A percentile compares a stretch with the other conserved stretches of the same genome.
These are phyloP conservation scores for Allolobophora icterica DNA, from an alignment of 2,888 invertebrate genomes.

Conservation along the genomic window DNA sequence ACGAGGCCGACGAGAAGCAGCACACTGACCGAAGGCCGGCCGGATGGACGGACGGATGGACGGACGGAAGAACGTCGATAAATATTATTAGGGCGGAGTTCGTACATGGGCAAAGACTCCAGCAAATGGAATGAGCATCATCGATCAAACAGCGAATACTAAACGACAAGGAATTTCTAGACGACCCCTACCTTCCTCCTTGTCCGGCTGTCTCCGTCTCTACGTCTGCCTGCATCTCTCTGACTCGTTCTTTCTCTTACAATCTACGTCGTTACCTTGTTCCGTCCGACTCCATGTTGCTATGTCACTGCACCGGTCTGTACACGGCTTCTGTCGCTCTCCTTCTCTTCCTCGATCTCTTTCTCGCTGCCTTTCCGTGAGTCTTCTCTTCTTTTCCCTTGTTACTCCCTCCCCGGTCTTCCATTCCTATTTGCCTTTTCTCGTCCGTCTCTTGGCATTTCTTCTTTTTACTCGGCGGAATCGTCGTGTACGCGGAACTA, in stretches of 20 bases:
- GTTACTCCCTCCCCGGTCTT: too few relatives aligned
- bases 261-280: neutral
- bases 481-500: too few relatives aligned
- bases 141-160: slow-evolving; percentile 6
- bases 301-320: neutral
- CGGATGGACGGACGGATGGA: neutral
- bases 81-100: slow-evolving; percentile 11
- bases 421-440: too few relatives aligned
- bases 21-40: too few relatives aligned
- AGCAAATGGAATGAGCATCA: slow-evolving; percentile 17
- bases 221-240: neutral
- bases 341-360: neutral
- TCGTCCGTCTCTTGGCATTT: too few relatives aligned
- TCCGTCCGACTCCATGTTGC: neutral
- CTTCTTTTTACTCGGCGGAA: too few relatives aligned
- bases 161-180: neutral
- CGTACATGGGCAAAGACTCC: neutral
- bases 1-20: too few relatives aligned
- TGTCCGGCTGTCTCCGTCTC: neutral
- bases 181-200: neutral
- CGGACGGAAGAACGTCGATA: neutral
- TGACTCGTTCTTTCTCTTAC: neutral
- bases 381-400: too few relatives aligned
- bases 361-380: too few relatives aligned
- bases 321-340: neutral